Base-by-base conservation (phyloP, 2,888 invertebrate genomes). In the Quadroppia sp. region DNA sequence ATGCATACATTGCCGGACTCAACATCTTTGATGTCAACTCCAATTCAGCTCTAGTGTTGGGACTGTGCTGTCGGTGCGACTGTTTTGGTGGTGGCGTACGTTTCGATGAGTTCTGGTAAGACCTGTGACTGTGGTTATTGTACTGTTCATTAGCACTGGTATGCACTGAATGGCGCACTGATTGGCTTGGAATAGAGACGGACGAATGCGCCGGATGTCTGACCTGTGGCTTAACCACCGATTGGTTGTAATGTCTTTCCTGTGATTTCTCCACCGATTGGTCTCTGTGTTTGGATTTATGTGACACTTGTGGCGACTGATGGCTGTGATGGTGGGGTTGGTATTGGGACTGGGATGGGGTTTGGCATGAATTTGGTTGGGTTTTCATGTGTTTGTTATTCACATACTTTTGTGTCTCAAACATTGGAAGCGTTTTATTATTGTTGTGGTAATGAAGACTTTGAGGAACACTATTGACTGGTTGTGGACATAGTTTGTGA, bases 211-310 rank as follows among this genome's bases (percentile, higher is more conserved):
- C 15, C 30, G 42, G 48, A 64, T 72, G 40, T 28, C 32, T n/a
- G 32, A 64, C 25, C 40, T 72, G 59, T 59, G 20, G 48, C 28
- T 69, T 69, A 45, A 28, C 42, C 28, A 32, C 1, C 17, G 28
- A 67, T 50, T 73, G 67, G 17, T n/a, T 69, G 69, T 42, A 28
- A 72, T 42, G 45, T 53, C 25, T 53, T 13, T 53, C 28, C n/a
- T 25, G 45, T 13, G 45, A 53, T 50, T 50, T 20, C 3, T 50
- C 30, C 23, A 25, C 13, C 25, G 48, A 28, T 71, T 36, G 71
- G n/a, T 67, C 40, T 50, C n/a, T 45, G 67, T 23, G 53, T 25
- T 25, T 69, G 69, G 25, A 20, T 42, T 36, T 73, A 42, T 73
- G 7, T 56, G 23, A 25, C 42, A 30, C 53, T 53, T 53, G 53